phyloP scores from a whole-genome alignment of 2,113 vertebrate genomes.

The Butastur rufipennis region DNA sequence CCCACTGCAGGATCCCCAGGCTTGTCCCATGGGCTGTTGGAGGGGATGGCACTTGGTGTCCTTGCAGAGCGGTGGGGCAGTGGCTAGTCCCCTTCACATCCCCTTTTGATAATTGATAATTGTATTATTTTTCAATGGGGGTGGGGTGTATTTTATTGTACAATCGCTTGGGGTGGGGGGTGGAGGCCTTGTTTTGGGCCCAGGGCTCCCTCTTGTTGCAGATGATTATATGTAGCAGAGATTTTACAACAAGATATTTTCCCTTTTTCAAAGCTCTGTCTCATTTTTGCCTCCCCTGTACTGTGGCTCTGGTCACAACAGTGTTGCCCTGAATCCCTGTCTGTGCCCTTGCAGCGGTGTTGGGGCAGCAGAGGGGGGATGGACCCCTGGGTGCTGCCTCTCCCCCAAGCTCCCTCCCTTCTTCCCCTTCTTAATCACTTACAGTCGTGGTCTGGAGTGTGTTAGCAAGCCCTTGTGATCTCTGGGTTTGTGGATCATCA shows the following conservation, averaged over 20 bases:
- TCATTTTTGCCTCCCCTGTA: background rate
- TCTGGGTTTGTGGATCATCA: fast-evolving
- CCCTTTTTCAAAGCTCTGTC: background rate
- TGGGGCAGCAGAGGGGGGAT: background rate
- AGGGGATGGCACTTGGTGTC: background rate
- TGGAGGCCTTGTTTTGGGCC: background rate
- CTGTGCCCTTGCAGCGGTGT: background rate
- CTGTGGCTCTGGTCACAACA: background rate
- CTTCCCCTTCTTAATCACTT: background rate
- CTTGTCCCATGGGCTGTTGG: fast-evolving
- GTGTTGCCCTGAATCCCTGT: background rate
- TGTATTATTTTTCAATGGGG: background rate
- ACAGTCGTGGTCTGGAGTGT: fast-evolving
- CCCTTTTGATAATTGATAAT: background rate
- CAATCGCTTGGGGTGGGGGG: background rate
- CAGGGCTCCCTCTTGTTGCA: background rate
- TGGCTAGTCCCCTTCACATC: background rate
- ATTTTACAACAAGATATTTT: conserved; percentile 53
- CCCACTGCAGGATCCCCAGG: fast-evolving
- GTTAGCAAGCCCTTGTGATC: background rate
- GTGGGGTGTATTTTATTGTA: background rate
- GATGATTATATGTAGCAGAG: conserved; percentile 43
- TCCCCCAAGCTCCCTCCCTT: background rate
- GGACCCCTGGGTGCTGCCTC: background rate
- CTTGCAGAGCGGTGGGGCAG: background rate